These are phyloP conservation scores for Pollachius pollachius DNA, from an alignment of 2,113 vertebrate species.

Conservation along the genomic window DNA sequence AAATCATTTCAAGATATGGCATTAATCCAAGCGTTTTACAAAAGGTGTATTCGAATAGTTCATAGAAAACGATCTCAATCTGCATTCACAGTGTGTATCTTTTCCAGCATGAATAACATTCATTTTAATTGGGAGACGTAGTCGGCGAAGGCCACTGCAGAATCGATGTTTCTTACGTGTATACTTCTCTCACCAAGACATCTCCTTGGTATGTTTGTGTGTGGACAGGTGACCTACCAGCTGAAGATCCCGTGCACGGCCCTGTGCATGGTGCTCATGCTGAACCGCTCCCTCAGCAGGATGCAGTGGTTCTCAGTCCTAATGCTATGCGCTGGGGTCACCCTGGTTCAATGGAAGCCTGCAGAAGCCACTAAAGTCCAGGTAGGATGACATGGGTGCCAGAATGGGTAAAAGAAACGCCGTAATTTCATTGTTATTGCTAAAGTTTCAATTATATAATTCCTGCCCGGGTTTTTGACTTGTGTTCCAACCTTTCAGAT, in stretches of 20 bases:
- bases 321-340: constrained; percentile 89
- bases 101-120: too few relatives aligned
- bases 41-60: too few relatives aligned
- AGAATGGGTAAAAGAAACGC: background rate
- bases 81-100: background rate
- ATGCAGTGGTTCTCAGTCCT: constrained; percentile 95
- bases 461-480: background rate
- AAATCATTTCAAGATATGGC: too few relatives aligned
- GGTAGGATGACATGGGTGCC: constrained; percentile 60
- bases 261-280: constrained; percentile 92
- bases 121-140: too few relatives aligned
- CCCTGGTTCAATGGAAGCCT: constrained; percentile 90
- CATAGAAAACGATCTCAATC: background rate
- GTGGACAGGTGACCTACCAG: constrained; percentile 89
- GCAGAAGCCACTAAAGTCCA: constrained; percentile 86
- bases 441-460: too few relatives aligned
- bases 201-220: constrained; percentile 5
- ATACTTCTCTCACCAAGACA: background rate
- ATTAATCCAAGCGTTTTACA: too few relatives aligned
- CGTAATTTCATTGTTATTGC: too few relatives aligned
- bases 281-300: constrained; percentile 85
- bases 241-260: constrained; percentile 97
- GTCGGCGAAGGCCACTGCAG: too few relatives aligned
- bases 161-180: background rate
- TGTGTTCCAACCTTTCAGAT: constrained; percentile 69